Evolutionary conservation across 2,113 vertebrate genomes (phyloP).

Genomic region (Neomonachus schauinslandi): DNA sequence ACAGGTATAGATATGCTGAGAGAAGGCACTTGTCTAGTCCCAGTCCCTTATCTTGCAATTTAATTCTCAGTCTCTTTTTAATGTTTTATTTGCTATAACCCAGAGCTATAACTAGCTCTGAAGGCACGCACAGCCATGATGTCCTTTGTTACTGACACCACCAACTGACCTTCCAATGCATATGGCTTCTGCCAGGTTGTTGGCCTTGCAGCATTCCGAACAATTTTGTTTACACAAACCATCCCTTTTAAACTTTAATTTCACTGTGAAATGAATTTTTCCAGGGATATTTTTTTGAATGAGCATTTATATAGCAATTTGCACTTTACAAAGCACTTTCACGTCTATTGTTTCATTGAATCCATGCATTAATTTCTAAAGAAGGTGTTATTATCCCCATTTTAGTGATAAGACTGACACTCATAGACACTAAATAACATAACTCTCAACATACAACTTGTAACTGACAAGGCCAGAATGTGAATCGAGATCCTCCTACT

Average conservation of each 20-base stretch:
- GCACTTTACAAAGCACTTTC: background rate
- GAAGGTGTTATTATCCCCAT: background rate
- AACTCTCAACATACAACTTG: background rate
- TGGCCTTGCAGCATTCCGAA: background rate
- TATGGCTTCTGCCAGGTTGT: background rate
- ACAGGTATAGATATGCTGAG: background rate
- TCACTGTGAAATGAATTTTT: background rate
- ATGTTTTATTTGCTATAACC: background rate
- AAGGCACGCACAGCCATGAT: background rate
- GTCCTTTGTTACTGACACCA: background rate
- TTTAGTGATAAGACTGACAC: background rate
- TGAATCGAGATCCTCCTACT: background rate
- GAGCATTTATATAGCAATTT: background rate
- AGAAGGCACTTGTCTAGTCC: background rate
- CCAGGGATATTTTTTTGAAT: background rate
- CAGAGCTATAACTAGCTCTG: background rate
- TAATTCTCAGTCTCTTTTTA: background rate
- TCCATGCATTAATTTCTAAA: background rate
- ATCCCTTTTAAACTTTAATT: background rate
- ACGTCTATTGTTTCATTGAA: background rate
- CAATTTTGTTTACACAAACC: background rate
- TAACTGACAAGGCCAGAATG: background rate
- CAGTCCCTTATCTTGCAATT: background rate
- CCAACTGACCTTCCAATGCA: background rate
- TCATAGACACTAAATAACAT: background rate